Percentiles rank a stretch among this genome's conserved stretches.
Conservation (phyloP, 1,140 invertebrate genomes). For the Apis florea region DNA sequence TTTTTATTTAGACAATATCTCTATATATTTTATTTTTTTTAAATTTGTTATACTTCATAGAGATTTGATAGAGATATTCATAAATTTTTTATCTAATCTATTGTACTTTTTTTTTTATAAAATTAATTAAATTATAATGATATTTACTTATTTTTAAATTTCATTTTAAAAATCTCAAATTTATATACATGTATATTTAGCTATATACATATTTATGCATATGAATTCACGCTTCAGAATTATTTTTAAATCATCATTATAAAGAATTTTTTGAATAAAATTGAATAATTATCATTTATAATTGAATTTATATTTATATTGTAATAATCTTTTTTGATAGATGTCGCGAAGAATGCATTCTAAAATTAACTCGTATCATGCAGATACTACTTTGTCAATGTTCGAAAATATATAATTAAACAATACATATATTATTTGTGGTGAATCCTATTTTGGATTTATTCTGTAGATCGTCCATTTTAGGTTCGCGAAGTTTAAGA, state of each 20-base stretch:
- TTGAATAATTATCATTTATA: neutral
- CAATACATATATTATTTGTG: neutral
- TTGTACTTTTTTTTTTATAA: neutral
- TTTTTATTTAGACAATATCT: neutral
- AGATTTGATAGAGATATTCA: neutral
- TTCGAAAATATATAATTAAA: neutral
- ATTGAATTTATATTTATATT: neutral
- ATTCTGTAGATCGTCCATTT: neutral
- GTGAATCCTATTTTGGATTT: conserved; percentile 5
- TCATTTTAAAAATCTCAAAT: too few species aligned
- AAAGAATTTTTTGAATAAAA: neutral
- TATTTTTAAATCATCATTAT: neutral
- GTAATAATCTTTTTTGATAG: neutral
- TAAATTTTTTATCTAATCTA: neutral
- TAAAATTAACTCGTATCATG: neutral
- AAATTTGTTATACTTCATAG: neutral
- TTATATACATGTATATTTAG: too few species aligned
- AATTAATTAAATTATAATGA: neutral
- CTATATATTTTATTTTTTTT: neutral
- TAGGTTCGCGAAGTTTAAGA: neutral
- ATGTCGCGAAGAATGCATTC: neutral
- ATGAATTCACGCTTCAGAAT: too few species aligned
- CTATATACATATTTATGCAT: too few species aligned
- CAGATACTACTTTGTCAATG: neutral
- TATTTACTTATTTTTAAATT: neutral